phyloP scores from a whole-genome alignment of 2,888 invertebrate species.

The Eupeodes luniger region DNA sequence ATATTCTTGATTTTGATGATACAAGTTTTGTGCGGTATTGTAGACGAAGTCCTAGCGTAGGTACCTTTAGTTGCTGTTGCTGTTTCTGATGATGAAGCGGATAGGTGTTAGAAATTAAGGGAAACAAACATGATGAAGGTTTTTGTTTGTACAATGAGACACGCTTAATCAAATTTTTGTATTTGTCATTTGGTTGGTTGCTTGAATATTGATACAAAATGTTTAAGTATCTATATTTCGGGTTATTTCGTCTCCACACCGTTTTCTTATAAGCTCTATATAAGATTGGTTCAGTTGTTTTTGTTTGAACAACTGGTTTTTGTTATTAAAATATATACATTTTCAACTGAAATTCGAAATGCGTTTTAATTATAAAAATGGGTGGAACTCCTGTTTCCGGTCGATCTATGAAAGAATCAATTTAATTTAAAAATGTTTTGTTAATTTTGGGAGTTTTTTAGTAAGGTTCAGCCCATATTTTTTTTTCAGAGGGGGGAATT shows the following conservation, averaged over 20 bases:
- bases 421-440: not conserved
- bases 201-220: not conserved
- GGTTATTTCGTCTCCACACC: not conserved
- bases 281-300: slow-evolving; percentile 37
- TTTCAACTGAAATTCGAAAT: not conserved
- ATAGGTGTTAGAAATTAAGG: slow-evolving; percentile 57
- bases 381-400: slow-evolving; percentile 22
- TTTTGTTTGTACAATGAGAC: slow-evolving; percentile 46
- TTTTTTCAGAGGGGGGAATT: not conserved
- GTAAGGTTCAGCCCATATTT: not conserved
- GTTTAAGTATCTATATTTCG: not conserved
- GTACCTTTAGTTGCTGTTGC: not conserved
- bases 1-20: slow-evolving; percentile 7
- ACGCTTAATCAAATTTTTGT: slow-evolving; percentile 41
- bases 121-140: slow-evolving; percentile 47
- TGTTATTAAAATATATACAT: not conserved
- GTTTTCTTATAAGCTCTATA: not conserved
- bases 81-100: slow-evolving; percentile 30
- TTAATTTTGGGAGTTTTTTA: slow-evolving; percentile 8
- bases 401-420: not conserved
- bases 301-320: slow-evolving; percentile 37
- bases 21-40: not conserved
- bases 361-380: not conserved
- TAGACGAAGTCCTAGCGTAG: not conserved
- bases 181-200: slow-evolving; percentile 29